Conservation (phyloP, 53 echinoderm and acorn worm genomes). For the Stichopus horrens region DNA sequence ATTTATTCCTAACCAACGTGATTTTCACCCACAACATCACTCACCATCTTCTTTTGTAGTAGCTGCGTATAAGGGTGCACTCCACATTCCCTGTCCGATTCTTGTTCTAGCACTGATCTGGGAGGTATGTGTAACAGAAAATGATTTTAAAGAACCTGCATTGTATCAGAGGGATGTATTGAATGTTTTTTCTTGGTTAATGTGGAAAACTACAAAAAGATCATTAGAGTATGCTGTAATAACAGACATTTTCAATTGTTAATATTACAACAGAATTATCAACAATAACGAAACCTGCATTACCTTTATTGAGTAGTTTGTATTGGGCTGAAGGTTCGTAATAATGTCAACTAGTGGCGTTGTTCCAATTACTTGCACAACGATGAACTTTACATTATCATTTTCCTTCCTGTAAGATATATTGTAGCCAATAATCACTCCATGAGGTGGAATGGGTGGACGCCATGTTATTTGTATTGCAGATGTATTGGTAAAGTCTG, state of each 20-base stretch:
- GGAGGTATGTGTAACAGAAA: not conserved
- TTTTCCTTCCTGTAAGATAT: conserved; percentile 36
- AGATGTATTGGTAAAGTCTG: conserved; percentile 37
- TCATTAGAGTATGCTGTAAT: too few relatives aligned
- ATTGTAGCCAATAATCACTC: conserved; percentile 64
- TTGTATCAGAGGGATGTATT: too few relatives aligned
- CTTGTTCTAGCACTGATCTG: conserved; percentile 56
- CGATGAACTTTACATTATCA: not conserved
- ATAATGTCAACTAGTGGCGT: not conserved
- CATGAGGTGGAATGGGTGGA: conserved; percentile 64
- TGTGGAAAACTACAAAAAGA: too few relatives aligned
- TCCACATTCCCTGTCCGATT: conserved; percentile 19
- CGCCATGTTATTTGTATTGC: conserved; percentile 68
- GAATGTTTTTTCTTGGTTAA: too few relatives aligned
- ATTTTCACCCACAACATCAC: not conserved
- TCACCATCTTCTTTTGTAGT: conserved; percentile 60
- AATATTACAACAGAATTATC: too few relatives aligned
- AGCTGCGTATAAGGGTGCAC: conserved; percentile 34
- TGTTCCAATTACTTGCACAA: not conserved
- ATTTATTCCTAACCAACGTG: too few relatives aligned
- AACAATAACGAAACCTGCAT: too few relatives aligned
- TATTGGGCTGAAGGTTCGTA: conserved; percentile 16
- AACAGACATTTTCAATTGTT: too few relatives aligned
- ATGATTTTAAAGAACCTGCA: not conserved
- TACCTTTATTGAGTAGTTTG: conserved; percentile 54